Evolutionary conservation across 2,888 invertebrate genomes (phyloP), one percentile per base, ranked within the genome.

Genomic region (Tipula helvola): DNA sequence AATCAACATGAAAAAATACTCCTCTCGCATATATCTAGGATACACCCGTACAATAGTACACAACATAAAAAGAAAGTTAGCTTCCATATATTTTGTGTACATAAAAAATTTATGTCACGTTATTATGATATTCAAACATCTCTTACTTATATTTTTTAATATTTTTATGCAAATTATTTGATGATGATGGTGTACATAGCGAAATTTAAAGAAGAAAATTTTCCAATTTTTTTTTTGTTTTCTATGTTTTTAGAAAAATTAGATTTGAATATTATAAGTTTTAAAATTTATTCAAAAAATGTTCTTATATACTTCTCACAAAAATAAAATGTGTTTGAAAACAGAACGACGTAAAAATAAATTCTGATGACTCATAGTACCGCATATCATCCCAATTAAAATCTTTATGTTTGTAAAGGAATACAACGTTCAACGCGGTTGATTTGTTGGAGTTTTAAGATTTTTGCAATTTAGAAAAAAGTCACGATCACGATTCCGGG

Each of bases 91-190:
- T 71, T 18, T 71, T 71, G 71, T 71, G 71, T 71, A 28, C 71
- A 71, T 71, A 71, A 71, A 71, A 71, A 71, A 71, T 71, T 71
- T 71, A 71, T 71, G 71, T 71, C 71, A 71, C 71, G 71, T 71
- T 71, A 28, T 71, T 71, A 71, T 71, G 71, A 71, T 71, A 71
- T 28, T 71, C 71, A 71, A 71, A 71, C 71, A 71, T 71, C 71
- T 71, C 71, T 12, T 28, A 71, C 71, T 28, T 12, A n/a, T 52
- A 28, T 71, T 71, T 71, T 5, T 18, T 71, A 71, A 71, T 71
- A 71, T 71, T 71, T 71, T 71, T 71, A 71, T 71, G 71, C 71
- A 71, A 71, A 71, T 71, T 71, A 71, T 71, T 71, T 71, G 71
- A 71, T 71, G 71, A 71, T 71, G 71, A 71, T 71, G 71, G 71